Conservation (phyloP, 2,113 vertebrate genomes). For the Charina bottae region DNA sequence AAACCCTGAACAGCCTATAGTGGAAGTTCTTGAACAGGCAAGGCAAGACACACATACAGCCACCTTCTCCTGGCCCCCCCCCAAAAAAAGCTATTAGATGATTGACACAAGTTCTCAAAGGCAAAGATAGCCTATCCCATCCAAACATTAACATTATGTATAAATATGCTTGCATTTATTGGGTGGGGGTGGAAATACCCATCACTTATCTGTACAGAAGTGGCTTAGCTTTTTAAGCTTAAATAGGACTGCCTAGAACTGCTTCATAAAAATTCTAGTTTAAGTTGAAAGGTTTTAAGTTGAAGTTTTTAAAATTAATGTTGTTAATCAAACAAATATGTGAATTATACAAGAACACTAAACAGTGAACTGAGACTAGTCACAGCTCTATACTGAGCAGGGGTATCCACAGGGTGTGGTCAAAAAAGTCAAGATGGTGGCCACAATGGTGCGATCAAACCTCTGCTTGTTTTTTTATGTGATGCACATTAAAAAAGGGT, state of each 20-base stretch:
- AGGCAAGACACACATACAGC: background rate
- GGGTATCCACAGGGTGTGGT: background rate
- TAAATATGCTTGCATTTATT: background rate
- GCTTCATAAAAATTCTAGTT: background rate
- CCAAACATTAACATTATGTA: background rate
- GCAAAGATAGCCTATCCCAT: constrained; percentile 22
- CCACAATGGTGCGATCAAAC: background rate
- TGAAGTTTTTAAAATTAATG: background rate
- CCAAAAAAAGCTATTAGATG: constrained; percentile 32
- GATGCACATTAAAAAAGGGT: background rate
- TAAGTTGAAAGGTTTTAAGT: background rate
- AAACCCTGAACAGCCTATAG: constrained; percentile 18
- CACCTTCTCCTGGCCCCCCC: constrained; percentile 12
- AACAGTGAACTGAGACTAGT: background rate
- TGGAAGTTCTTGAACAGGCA: constrained; percentile 21
- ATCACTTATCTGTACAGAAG: background rate
- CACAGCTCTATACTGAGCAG: background rate
- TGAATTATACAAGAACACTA: background rate
- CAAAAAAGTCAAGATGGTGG: background rate
- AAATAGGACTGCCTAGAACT: background rate
- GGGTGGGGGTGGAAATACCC: background rate
- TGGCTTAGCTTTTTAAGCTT: constrained; percentile 21
- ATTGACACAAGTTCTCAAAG: background rate
- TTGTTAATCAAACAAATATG: background rate
- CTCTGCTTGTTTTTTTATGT: background rate